phyloP scores from a whole-genome alignment of 2,113 vertebrate genomes.

The Hydrolagus affinis region DNA sequence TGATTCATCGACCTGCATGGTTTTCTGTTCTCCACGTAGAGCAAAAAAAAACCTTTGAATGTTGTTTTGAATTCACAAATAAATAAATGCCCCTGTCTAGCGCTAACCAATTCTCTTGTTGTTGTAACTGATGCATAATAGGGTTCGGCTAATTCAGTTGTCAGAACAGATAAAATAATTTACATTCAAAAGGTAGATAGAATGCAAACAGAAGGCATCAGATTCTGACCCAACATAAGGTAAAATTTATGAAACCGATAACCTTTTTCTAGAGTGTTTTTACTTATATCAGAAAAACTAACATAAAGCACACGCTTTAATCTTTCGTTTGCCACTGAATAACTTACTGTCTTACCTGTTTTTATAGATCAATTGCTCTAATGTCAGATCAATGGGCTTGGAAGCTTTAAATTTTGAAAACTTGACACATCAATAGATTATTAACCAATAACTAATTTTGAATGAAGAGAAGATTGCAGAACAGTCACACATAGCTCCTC shows the following conservation, averaged over 20 bases:
- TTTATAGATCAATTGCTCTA: conserved; percentile 6
- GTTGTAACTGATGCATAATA: conserved; percentile 25
- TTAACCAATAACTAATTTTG: too few relatives aligned
- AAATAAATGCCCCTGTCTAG: conserved; percentile 21
- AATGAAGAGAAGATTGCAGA: too few relatives aligned
- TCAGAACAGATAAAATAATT: conserved; percentile 28
- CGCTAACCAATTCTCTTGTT: conserved; percentile 15
- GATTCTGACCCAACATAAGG: not conserved
- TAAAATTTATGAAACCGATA: not conserved
- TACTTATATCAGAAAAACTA: not conserved
- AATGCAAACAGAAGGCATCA: not conserved
- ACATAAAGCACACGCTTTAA: not conserved
- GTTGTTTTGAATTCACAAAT: conserved; percentile 20
- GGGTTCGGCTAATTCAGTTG: conserved; percentile 26
- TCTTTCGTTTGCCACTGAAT: too few relatives aligned
- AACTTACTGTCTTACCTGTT: not conserved
- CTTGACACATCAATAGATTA: not conserved
- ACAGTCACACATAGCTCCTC: too few relatives aligned
- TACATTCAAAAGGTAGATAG: not conserved
- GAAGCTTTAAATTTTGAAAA: not conserved
- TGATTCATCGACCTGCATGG: conserved; percentile 85
- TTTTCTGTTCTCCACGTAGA: conserved; percentile 40
- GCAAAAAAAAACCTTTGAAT: conserved; percentile 25
- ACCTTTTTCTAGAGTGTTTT: not conserved
- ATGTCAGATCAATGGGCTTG: too few relatives aligned